Evolutionary conservation across 1,140 invertebrate genomes (phyloP).

Genomic region (Andrena cerasifolii): DNA sequence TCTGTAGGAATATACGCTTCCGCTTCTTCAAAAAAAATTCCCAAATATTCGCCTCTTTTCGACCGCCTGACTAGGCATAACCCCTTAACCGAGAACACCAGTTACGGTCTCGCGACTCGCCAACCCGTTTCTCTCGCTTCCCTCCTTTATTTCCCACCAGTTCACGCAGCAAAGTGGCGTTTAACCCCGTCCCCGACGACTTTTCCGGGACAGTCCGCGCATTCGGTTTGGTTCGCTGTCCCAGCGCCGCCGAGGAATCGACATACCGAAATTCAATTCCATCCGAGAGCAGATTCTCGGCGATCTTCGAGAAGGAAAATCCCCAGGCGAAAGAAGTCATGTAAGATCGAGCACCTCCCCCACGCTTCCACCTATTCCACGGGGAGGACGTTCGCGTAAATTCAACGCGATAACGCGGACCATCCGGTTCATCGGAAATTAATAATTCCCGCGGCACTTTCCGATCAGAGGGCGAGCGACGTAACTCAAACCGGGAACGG

Average conservation of each 20-base stretch:
- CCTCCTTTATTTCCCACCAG: neutral
- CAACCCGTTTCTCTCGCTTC: conserved; percentile 50
- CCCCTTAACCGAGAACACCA: conserved; percentile 73
- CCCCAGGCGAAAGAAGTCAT: neutral
- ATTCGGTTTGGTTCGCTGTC: no score
- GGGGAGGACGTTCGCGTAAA: neutral
- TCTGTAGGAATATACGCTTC: no score
- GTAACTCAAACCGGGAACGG: conserved; percentile 16
- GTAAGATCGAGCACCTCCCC: no score
- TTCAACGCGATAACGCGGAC: neutral
- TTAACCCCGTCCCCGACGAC: neutral
- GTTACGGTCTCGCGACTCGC: conserved; percentile 64
- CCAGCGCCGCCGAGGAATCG: no score
- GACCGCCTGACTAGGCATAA: no score
- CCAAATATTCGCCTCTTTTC: no score
- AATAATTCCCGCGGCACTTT: conserved; percentile 25
- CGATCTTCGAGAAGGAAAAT: neutral
- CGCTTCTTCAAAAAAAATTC: no score
- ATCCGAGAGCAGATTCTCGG: no score
- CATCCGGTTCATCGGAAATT: neutral
- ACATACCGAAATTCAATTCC: no score
- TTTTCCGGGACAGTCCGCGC: neutral
- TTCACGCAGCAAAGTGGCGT: neutral
- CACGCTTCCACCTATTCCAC: neutral
- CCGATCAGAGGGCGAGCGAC: conserved; percentile 1